Conservation (phyloP, 2,113 vertebrate species). For the Pterocles orientalis region DNA sequence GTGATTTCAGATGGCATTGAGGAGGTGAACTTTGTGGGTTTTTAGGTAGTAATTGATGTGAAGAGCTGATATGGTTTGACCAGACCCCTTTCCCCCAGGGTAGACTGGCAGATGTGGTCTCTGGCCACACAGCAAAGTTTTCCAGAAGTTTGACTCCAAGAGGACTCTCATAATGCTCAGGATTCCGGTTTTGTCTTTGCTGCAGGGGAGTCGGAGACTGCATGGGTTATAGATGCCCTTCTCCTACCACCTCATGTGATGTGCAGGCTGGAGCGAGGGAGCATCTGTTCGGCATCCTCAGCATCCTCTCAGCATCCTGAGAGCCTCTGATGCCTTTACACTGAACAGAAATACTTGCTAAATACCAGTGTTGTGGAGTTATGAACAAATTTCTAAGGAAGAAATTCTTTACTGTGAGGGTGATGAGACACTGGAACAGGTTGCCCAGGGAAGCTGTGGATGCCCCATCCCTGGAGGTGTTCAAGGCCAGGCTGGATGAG, state of each 20-base stretch:
- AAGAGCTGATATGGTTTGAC: background rate
- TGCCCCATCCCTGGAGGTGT: too few relatives aligned
- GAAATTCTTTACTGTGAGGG: too few relatives aligned
- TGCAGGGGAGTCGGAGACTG: background rate
- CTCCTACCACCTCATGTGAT: background rate
- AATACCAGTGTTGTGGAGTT: accelerated
- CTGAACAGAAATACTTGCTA: background rate
- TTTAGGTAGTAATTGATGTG: background rate
- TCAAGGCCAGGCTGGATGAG: too few relatives aligned
- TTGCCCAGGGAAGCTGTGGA: too few relatives aligned
- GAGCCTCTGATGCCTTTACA: background rate
- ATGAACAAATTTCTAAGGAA: background rate
- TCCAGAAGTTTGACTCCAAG: background rate
- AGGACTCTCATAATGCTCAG: background rate
- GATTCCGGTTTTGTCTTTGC: background rate
- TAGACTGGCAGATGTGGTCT: background rate
- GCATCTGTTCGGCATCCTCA: background rate
- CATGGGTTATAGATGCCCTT: background rate
- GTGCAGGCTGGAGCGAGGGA: background rate
- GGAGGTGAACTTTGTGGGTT: background rate
- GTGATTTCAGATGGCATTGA: background rate
- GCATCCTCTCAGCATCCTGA: background rate
- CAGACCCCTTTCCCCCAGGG: background rate
- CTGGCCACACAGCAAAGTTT: background rate
- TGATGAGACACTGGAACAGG: too few relatives aligned